A percentile compares a stretch with the other conserved stretches of the same genome.
phyloP scores from a whole-genome alignment of 1,140 invertebrate genomes.

The Bombus affinis region DNA sequence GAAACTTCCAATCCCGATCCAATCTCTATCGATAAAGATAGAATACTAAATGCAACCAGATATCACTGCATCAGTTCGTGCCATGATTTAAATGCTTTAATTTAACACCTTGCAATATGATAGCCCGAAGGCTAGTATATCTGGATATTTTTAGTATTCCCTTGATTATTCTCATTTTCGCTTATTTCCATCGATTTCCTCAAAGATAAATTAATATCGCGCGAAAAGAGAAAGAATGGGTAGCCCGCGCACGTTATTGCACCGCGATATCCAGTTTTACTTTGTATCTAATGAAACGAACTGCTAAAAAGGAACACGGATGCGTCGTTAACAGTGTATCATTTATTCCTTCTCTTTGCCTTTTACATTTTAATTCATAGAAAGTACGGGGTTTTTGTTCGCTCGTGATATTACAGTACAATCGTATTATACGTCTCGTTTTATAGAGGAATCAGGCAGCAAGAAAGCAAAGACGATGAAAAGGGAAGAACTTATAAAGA shows the following conservation, averaged over 20 bases:
- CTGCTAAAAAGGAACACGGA: not conserved
- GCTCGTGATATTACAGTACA: constrained; percentile 23
- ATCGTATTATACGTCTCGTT: constrained; percentile 46
- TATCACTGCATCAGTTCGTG: not conserved
- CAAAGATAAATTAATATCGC: constrained; percentile 25
- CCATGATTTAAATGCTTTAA: not conserved
- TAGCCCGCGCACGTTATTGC: not conserved
- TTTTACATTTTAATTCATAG: constrained; percentile 38
- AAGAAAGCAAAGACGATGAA: not conserved
- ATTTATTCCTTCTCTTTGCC: constrained; percentile 32
- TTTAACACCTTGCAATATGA: not conserved
- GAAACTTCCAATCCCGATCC: not conserved
- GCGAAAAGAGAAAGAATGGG: not conserved
- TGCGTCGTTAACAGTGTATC: constrained; percentile 36
- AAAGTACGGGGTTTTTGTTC: constrained; percentile 26
- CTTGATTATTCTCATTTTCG: not conserved
- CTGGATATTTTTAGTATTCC: not conserved
- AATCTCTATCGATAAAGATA: not conserved
- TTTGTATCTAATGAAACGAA: constrained; percentile 42
- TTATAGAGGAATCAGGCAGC: not conserved
- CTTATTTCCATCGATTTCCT: constrained; percentile 13
- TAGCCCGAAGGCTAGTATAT: not conserved
- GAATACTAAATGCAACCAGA: not conserved
- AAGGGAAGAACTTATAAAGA: constrained; percentile 33
- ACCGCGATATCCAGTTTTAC: not conserved